Conservation (phyloP, 2,888 invertebrate genomes). For the Hypomecis atomaria region DNA sequence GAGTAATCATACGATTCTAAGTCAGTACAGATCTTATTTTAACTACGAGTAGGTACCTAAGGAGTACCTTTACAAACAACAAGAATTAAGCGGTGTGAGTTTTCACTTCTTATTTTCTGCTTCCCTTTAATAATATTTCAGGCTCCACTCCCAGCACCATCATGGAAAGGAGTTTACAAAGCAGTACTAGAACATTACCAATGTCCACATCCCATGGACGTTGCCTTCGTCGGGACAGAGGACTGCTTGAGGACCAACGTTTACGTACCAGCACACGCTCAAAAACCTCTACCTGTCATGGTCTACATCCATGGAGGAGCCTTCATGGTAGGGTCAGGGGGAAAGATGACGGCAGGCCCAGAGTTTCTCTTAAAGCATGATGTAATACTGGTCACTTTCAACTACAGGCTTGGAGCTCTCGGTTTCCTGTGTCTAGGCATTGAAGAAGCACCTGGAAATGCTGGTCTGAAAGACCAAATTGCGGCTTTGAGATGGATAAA, state of each 20-base stretch:
- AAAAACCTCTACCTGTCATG: slow-evolving; percentile 64
- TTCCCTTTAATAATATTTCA: slow-evolving; percentile 29
- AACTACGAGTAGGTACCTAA: too few species aligned
- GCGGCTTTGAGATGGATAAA: slow-evolving; percentile 70
- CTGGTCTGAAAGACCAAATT: slow-evolving; percentile 68
- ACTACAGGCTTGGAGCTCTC: slow-evolving; percentile 66
- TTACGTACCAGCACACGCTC: slow-evolving; percentile 56
- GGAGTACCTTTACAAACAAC: too few species aligned
- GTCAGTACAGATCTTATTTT: too few species aligned
- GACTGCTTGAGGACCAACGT: slow-evolving; percentile 70
- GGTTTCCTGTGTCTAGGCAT: slow-evolving; percentile 68
- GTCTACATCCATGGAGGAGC: slow-evolving; percentile 73
- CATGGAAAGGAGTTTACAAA: slow-evolving; percentile 65
- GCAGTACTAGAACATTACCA: slow-evolving; percentile 59
- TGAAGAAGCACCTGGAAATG: slow-evolving; percentile 69
- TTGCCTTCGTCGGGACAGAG: slow-evolving; percentile 54
- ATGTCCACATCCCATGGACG: slow-evolving; percentile 15
- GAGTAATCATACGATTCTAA: too few species aligned
- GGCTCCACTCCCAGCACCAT: slow-evolving; percentile 66
- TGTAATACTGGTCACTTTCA: slow-evolving; percentile 69
- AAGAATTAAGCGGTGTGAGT: slow-evolving; percentile 15
- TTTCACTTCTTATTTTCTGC: slow-evolving; percentile 41
- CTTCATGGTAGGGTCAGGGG: slow-evolving; percentile 66
- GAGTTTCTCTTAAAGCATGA: slow-evolving; percentile 64
- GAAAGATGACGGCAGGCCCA: slow-evolving; percentile 62